Conservation (phyloP, 2,797 vertebrate species). For the Carduelis carduelis region DNA sequence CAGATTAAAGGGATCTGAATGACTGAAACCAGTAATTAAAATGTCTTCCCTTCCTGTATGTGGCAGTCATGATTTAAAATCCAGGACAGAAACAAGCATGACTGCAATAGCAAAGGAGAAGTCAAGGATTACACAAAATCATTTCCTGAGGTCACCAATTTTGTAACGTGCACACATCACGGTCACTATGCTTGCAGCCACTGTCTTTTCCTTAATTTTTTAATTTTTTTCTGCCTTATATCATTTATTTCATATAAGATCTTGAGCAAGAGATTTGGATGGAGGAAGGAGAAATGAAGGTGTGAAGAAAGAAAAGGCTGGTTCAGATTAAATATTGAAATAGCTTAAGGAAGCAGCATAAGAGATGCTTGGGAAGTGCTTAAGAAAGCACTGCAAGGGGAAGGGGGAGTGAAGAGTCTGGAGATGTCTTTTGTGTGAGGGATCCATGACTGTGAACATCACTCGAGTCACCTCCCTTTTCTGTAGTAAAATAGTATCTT, state of each 20-base stretch:
- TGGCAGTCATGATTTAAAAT: not conserved
- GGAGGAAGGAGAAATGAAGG: not conserved
- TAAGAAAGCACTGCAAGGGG: not conserved
- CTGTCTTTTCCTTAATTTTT: not conserved
- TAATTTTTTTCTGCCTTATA: not conserved
- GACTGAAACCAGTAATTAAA: not conserved
- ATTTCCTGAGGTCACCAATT: not conserved
- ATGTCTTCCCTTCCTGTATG: not conserved
- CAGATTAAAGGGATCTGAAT: not conserved
- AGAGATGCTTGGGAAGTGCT: not conserved
- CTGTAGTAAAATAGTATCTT: not conserved
- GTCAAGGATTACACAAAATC: not conserved
- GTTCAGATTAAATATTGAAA: not conserved
- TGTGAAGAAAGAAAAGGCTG: not conserved
- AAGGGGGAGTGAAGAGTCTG: not conserved
- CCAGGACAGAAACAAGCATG: not conserved
- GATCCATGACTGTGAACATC: not conserved
- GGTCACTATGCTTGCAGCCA: not conserved
- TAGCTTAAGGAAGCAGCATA: not conserved
- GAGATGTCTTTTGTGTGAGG: not conserved
- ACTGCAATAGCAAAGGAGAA: not conserved
- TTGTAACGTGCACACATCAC: not conserved
- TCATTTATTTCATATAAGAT: not conserved
- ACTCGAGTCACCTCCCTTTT: not conserved
- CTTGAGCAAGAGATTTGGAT: not conserved